Evolutionary conservation across 2,113 vertebrate species (phyloP), one percentile per base, ranked within the genome.

Genomic region (Psittacula cyanocephala): DNA sequence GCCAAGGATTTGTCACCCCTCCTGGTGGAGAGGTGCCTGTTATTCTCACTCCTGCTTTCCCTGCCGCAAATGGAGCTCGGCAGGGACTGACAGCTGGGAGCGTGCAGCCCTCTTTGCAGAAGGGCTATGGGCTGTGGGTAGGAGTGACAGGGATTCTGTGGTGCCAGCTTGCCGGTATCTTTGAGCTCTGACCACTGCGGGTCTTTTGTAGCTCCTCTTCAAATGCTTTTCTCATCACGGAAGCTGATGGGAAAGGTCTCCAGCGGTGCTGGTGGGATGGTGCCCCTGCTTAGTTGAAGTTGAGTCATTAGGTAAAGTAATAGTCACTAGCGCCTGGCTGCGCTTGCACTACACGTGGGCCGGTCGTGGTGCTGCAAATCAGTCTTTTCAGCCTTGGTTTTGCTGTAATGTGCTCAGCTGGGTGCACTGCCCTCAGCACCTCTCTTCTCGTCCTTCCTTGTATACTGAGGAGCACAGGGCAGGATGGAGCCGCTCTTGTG

Each of bases 1-100:
- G 94, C 93, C 95, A 93, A 94, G 81, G 69, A 88, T 79, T 92
- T 88, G 70, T 96, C 82, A 85, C 93, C 90, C 87, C 86, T 95
- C 89, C 75, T 2, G 23, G 71, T 64, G 63, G 89, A 20, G 59
- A 86, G 87, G 95, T 80, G 91, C 88, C 39, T 86, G 85, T 79
- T 81, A 59, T 91, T 96, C 71, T 85, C 81, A 13, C 90, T 91
- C 62, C 68, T 75, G 86, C 91, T 78, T 68, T 69, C 81, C 77
- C 27, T 57, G 75, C 81, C 18, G 3, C 19, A 5, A 74, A 81
- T 17, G 0, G 75, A 79, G 76, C 82, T 33, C 28, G 3, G 47
- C 39, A 16, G 67, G 76, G 37, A 28, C 77, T 52, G 69, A 20
- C 67, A 91, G 93, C 96, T 86, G 79, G 67, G 67, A 83, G 57